phyloP scores from a whole-genome alignment of 2,113 vertebrate genomes.

The Strix uralensis region DNA sequence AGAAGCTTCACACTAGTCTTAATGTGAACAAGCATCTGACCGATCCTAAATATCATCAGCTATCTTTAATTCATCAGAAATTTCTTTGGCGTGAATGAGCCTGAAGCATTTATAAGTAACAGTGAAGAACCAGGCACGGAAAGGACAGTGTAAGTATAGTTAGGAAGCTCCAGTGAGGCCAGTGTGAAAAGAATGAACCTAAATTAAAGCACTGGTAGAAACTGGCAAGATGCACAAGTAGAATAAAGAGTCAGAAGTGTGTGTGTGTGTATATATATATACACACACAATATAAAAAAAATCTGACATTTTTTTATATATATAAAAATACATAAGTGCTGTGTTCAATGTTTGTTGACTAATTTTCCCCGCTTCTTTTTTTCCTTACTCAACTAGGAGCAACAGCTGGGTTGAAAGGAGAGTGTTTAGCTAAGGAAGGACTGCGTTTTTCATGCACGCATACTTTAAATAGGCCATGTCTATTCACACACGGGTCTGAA shows the following conservation, averaged over 20 bases:
- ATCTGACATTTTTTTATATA: no score
- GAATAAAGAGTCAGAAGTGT: neutral
- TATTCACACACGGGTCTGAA: neutral
- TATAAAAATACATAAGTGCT: neutral
- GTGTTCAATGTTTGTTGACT: neutral
- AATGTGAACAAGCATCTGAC: neutral
- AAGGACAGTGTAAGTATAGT: neutral
- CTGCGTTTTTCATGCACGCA: accelerated
- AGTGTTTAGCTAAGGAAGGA: neutral
- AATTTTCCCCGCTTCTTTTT: neutral
- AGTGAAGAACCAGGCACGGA: neutral
- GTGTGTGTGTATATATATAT: neutral
- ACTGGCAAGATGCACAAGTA: neutral
- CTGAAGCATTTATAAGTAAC: neutral
- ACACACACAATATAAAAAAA: no score
- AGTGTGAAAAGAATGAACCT: neutral
- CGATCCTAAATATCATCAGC: neutral
- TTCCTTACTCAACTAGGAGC: neutral
- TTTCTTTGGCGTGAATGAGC: neutral
- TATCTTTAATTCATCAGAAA: neutral
- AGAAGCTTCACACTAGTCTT: neutral
- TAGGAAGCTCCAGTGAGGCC: neutral
- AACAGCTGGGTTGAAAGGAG: neutral
- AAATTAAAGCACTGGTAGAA: neutral
- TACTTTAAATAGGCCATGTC: neutral